Evolutionary conservation across 2,113 vertebrate species (phyloP), one percentile per base, ranked within the genome.

Genomic region (Sisor rabdophorus): DNA sequence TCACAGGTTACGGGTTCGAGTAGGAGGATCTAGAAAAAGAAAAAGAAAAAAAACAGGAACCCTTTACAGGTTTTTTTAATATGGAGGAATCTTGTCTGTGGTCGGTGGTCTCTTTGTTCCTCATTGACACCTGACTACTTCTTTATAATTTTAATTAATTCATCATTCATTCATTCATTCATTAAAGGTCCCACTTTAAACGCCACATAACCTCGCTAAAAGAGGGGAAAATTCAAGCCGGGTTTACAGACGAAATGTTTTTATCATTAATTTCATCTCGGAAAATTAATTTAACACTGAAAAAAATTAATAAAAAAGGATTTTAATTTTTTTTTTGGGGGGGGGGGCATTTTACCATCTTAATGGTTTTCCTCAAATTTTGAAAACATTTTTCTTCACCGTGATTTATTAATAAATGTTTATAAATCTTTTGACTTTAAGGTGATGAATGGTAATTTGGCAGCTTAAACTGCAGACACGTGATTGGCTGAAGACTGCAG

Each of bases 401-500:
- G 3, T 61, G 3, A 26, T 60, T 32, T 60, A 28, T 30, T 3
- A 16, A 26, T 60, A 16, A 60, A 30, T 19, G 2, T 32, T 63
- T n/a, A 8, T 0, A 13, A 6, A 4, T n/a, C 30, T 12, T 32
- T 28, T 11, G 28, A 19, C 17, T 32, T 17, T 11, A 60, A 40
- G 36, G 12, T 26, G 22, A 50, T 48, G 22, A 68, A 68, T 68
- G 17, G 17, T 68, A 48, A 50, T 67, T 11, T 24, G 22, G 20
- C 19, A 40, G 10, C 32, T 2, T 3, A 24, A 20, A 24, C 11
- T 22, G 2, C 36, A 44, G 32, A 6, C 20, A 12, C 13, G 40
- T 67, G 40, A 67, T 67, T 67, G 64, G 64, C 64, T 47, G 63
- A 40, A 63, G 60, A 63, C 2, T n/a, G 3, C 32, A 7, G n/a